Evolutionary conservation across 2,797 vertebrate species (phyloP).

Genomic region (Hoplostethus mediterraneus): DNA sequence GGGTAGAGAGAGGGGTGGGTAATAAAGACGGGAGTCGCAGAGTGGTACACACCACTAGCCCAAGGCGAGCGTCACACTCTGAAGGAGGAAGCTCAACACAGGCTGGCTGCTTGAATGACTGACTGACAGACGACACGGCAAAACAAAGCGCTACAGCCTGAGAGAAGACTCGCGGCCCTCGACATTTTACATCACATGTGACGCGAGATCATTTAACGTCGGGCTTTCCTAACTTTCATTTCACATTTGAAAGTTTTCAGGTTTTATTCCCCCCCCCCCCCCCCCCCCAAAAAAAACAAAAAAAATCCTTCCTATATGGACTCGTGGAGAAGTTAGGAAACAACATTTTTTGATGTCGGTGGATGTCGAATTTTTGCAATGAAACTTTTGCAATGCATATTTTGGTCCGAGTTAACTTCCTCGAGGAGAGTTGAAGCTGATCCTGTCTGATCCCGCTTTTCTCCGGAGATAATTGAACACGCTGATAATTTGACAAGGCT

Average conservation of each 20-base stretch:
- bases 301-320: no score
- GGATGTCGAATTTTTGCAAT: neutral
- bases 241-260: conserved; percentile 20
- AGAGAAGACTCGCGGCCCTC: conserved; percentile 11
- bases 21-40: conserved; percentile 63
- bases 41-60: conserved; percentile 63
- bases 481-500: conserved; percentile 22
- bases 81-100: conserved; percentile 62
- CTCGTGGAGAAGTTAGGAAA: no score
- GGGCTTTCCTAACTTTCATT: conserved; percentile 26
- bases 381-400: neutral
- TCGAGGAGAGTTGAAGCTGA: conserved; percentile 14
- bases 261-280: neutral
- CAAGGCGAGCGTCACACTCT: conserved; percentile 57
- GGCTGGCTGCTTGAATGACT: conserved; percentile 42
- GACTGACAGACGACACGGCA: conserved; percentile 53
- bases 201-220: conserved; percentile 38
- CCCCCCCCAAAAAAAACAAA: no score
- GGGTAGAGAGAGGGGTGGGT: no score
- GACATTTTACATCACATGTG: conserved; percentile 31
- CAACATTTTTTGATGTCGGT: no score
- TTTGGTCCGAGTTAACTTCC: conserved; percentile 6
- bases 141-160: conserved; percentile 41
- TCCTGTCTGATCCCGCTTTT: conserved; percentile 13
- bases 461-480: conserved; percentile 34